Evolutionary conservation across 2,888 invertebrate genomes (phyloP).

Genomic region (Drosophila pseudotalamancana): DNA sequence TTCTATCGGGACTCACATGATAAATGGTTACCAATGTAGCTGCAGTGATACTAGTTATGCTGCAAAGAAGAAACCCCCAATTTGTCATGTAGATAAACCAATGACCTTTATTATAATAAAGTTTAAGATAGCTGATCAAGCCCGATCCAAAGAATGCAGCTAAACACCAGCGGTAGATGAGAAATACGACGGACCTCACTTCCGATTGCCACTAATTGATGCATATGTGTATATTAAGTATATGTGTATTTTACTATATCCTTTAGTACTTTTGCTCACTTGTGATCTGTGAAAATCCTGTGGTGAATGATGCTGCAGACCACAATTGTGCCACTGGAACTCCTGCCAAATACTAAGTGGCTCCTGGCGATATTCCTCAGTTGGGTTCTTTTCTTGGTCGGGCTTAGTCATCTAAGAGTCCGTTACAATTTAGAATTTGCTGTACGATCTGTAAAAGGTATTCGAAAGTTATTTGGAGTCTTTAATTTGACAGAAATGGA

Average conservation of each 20-base stretch:
- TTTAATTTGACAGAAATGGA: conserved; percentile 22
- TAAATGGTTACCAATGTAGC: conserved; percentile 31
- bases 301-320: conserved; percentile 26
- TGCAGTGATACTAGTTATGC: conserved; percentile 21
- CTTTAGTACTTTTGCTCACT: conserved; percentile 26
- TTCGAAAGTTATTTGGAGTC: neutral
- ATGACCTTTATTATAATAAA: conserved; percentile 5
- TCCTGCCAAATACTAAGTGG: conserved; percentile 38
- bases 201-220: conserved; percentile 49
- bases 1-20: conserved; percentile 4
- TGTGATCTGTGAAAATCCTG: conserved; percentile 54
- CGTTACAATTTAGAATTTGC: no score
- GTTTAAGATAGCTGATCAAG: neutral
- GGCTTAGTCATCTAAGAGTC: conserved; percentile 17
- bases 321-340: neutral
- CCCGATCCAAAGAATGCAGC: conserved; percentile 27
- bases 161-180: conserved; percentile 52
- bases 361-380: conserved; percentile 18
- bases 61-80: conserved; percentile 43
- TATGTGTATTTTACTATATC: no score
- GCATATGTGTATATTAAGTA: neutral
- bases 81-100: conserved; percentile 49
- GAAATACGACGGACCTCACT: conserved; percentile 19
- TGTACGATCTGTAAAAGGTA: no score
- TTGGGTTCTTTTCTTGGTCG: neutral